Percentiles rank a stretch among this genome's conserved stretches.
phyloP scores from a whole-genome alignment of 1,140 invertebrate genomes.

The Trichonephila clavata region DNA sequence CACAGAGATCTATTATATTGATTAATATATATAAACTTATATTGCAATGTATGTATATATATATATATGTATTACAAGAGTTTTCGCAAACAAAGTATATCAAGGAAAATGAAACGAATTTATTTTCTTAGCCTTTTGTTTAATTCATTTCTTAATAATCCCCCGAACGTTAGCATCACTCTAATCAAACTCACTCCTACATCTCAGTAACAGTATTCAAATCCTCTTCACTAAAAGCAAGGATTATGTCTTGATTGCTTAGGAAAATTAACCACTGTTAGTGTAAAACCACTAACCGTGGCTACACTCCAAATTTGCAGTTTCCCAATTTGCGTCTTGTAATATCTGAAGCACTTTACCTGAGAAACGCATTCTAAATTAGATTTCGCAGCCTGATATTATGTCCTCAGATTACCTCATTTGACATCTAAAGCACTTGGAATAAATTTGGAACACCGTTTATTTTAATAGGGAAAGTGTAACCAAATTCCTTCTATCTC shows the following conservation, averaged over 20 bases:
- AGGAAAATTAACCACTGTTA: slow-evolving; percentile 23
- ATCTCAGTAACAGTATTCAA: background rate
- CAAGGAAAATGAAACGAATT: too few relatives aligned
- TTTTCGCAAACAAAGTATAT: too few relatives aligned
- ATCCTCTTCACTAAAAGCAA: background rate
- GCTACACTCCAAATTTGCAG: background rate
- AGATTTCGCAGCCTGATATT: background rate
- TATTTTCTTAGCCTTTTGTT: too few relatives aligned
- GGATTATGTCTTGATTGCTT: background rate
- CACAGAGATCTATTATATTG: too few relatives aligned
- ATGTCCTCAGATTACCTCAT: slow-evolving; percentile 19
- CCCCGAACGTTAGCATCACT: background rate
- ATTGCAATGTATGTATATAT: too few relatives aligned
- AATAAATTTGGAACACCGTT: slow-evolving; percentile 1
- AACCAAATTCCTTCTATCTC: background rate
- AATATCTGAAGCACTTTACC: slow-evolving; percentile 13
- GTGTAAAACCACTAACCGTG: background rate
- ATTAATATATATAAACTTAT: too few relatives aligned
- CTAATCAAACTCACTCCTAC: background rate
- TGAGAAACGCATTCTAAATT: slow-evolving; percentile 23
- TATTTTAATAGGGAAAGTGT: slow-evolving; percentile 32
- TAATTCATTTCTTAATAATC: too few relatives aligned
- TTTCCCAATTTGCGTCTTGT: slow-evolving; percentile 7
- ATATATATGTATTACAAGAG: too few relatives aligned
- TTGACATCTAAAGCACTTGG: slow-evolving; percentile 36